Conservation (phyloP, 2,113 vertebrate genomes). For the Acanthochromis polyacanthus region DNA sequence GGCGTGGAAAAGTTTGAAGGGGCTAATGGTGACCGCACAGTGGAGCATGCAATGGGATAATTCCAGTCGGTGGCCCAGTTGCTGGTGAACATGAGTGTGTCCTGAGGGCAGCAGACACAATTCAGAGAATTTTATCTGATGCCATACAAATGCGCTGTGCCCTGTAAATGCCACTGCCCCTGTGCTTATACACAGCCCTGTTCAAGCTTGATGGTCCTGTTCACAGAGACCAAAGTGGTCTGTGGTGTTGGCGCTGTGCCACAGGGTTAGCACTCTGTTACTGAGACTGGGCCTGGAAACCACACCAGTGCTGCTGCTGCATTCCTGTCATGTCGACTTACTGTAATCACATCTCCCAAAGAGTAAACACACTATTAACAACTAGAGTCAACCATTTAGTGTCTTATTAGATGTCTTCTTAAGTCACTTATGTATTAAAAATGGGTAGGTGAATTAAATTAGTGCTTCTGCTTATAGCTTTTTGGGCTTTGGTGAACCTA, state of each 20-base stretch:
- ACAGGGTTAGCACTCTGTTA: slow-evolving; percentile 20
- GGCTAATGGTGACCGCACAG: slow-evolving; percentile 22
- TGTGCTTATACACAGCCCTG: slow-evolving; percentile 36
- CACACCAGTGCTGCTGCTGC: neutral
- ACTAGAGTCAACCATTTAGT: neutral
- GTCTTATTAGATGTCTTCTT: neutral
- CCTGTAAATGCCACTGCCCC: slow-evolving; percentile 57
- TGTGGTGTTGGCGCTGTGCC: slow-evolving; percentile 39
- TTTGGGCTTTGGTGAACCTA: neutral
- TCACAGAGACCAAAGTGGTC: slow-evolving; percentile 41
- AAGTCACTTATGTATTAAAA: neutral
- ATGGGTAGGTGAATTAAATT: neutral
- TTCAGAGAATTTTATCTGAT: slow-evolving; percentile 52
- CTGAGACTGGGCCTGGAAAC: slow-evolving; percentile 16
- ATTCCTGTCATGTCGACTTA: neutral
- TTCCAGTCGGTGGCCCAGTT: slow-evolving; percentile 62
- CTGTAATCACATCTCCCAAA: neutral
- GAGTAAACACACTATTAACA: slow-evolving; percentile 8
- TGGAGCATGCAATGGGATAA: slow-evolving; percentile 43
- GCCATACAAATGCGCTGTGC: slow-evolving; percentile 48
- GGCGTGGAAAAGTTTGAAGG: slow-evolving; percentile 10
- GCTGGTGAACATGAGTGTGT: slow-evolving; percentile 52
- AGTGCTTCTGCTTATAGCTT: neutral
- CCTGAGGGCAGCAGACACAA: slow-evolving; percentile 46
- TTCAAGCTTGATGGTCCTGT: slow-evolving; percentile 25